Percentiles rank a stretch among this genome's conserved stretches.
Evolutionary conservation across 2,797 vertebrate genomes (phyloP).

Genomic region (Poeciliopsis turneri): DNA sequence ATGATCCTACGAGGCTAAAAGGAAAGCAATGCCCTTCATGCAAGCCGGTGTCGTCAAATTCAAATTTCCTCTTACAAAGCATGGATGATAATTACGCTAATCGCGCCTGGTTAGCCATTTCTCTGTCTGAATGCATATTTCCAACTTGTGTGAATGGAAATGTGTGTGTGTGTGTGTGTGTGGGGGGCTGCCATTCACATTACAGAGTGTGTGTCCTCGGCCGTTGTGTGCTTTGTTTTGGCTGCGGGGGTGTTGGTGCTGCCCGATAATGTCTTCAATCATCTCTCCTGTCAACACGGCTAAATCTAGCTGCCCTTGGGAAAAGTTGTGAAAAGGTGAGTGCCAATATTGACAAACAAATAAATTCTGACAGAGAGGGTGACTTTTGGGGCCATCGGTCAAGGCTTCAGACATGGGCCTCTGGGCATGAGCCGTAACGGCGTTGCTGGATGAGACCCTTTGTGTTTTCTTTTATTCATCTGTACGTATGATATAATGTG

Average conservation of each 20-base stretch:
- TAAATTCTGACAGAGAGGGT: slow-evolving; percentile 79
- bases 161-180: slow-evolving; percentile 25
- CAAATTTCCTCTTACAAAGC: slow-evolving; percentile 45
- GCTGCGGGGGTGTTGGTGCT: slow-evolving; percentile 76
- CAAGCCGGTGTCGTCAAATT: slow-evolving; percentile 35
- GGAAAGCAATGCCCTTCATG: slow-evolving; percentile 44
- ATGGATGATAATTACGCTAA: slow-evolving; percentile 68
- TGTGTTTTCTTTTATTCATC: slow-evolving; percentile 44
- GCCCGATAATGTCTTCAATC: slow-evolving; percentile 87
- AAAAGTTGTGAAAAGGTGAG: slow-evolving; percentile 84
- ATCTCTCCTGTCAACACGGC: slow-evolving; percentile 80
- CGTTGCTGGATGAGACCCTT: slow-evolving; percentile 56
- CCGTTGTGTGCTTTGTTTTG: slow-evolving; percentile 73
- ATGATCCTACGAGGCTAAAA: slow-evolving; percentile 16
- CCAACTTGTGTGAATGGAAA: slow-evolving; percentile 25
- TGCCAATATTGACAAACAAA: slow-evolving; percentile 86
- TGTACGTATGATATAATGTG: slow-evolving; percentile 17
- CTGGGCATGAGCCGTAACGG: slow-evolving; percentile 57
- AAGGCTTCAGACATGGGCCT: slow-evolving; percentile 71
- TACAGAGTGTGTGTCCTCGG: slow-evolving; percentile 43
- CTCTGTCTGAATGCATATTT: slow-evolving; percentile 57
- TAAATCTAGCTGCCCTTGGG: slow-evolving; percentile 85
- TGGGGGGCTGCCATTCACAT: slow-evolving; percentile 63
- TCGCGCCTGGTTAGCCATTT: slow-evolving; percentile 45
- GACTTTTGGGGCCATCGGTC: slow-evolving; percentile 77